These are phyloP conservation scores for Tillus elongatus DNA, from an alignment of 2,888 invertebrate species.

Conservation along the genomic window DNA sequence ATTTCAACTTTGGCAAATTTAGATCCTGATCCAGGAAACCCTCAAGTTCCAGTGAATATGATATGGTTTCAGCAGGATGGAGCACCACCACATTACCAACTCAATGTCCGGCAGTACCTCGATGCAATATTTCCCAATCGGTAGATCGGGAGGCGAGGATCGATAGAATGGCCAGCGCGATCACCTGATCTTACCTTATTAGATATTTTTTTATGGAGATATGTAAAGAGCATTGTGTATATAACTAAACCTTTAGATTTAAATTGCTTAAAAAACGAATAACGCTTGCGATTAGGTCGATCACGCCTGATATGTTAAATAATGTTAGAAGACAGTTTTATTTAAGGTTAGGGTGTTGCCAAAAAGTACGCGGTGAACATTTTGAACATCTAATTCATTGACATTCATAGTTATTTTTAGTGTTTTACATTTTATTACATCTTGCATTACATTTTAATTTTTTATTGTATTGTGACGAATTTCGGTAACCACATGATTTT, in stretches of 20 bases:
- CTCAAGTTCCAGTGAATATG: background rate
- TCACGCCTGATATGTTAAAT: too few relatives aligned
- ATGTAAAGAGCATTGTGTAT: too few relatives aligned
- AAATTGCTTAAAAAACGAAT: background rate
- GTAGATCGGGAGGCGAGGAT: background rate
- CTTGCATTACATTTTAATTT: too few relatives aligned
- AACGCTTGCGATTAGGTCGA: background rate
- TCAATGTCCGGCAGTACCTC: background rate
- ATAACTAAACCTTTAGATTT: too few relatives aligned
- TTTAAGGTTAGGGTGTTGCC: too few relatives aligned
- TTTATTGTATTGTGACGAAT: too few relatives aligned
- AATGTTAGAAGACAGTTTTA: too few relatives aligned
- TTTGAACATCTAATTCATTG: too few relatives aligned
- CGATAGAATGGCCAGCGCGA: slow-evolving; percentile 1
- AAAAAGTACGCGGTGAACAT: too few relatives aligned
- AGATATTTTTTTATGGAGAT: background rate
- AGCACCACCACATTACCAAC: background rate
- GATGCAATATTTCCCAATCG: background rate
- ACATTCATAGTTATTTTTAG: too few relatives aligned
- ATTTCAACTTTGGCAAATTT: background rate
- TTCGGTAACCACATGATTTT: too few relatives aligned
- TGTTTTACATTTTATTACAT: too few relatives aligned
- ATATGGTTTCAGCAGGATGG: background rate
- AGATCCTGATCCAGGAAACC: background rate
- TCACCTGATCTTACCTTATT: background rate